Evolutionary conservation across 2,797 vertebrate genomes (phyloP), one percentile per base, ranked within the genome.

Genomic region (Poecile montanus): DNA sequence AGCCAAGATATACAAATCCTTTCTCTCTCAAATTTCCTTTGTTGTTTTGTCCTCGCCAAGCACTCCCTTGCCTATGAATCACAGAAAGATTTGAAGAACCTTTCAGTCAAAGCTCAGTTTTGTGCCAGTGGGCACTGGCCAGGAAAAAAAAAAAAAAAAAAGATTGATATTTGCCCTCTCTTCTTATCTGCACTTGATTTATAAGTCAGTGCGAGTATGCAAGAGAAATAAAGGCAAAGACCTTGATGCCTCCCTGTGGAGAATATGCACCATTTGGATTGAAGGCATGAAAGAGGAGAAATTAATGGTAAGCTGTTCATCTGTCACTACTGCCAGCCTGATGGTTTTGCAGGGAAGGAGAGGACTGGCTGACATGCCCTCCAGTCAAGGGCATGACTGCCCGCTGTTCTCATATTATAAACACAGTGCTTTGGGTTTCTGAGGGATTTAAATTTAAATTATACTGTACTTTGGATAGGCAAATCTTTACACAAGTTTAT

Each of bases 301-400:
- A 98, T 98, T 98, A 98, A 98, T 98, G 97, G 97, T 98, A 98
- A 98, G 97, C 97, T 98, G 98, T 98, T 98, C 98, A 98, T 98
- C 98, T 98, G 98, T 98, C 98, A 98, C 96, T 95, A 97, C 97
- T 98, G 98, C 98, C 98, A 98, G 97, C 90, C 97, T 97, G 97
- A 98, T 97, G 97, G 96, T 96, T 98, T 97, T 95, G 92, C 97
- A 97, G 95, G 95, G 96, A 97, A 97, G 93, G 95, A 94, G 80
- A 97, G 94, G 94, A 97, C 88, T 97, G 95, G 98, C 98, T 95
- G 97, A 97, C 97, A 97, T 98, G 98, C 97, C 98, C 98, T 98
- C 98, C 97, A 98, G 98, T 98, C 97, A 98, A 98, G 98, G 98
- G 97, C 97, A 98, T 78, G 97, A 95, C 97, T 98, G 97, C 98